Percentiles rank a stretch among this genome's conserved stretches.
These are phyloP conservation scores for Helobdella robusta DNA, from an alignment of 2,888 invertebrate genomes.

Conservation along the genomic window DNA sequence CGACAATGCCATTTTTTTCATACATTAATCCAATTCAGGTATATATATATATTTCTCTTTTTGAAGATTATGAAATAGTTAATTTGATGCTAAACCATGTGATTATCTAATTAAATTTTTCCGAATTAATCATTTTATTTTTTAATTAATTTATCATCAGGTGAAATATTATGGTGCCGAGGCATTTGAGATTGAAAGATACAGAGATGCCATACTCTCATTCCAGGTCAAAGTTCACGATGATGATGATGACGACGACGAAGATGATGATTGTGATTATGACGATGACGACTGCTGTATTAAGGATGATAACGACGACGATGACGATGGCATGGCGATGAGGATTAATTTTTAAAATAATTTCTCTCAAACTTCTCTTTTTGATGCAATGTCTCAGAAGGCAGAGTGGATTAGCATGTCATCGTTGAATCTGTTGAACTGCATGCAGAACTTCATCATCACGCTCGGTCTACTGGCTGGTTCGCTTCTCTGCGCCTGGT, in stretches of 20 bases:
- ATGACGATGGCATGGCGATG: not conserved
- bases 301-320: conserved; percentile 4
- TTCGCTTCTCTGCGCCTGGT: conserved; percentile 75
- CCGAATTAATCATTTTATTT: too few species aligned
- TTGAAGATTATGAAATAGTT: too few species aligned
- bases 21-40: too few species aligned
- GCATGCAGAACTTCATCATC: conserved; percentile 79
- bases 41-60: too few species aligned
- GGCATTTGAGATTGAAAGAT: conserved; percentile 75
- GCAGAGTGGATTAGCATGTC: conserved; percentile 81
- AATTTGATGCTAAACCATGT: too few species aligned
- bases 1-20: too few species aligned
- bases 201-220: conserved; percentile 70
- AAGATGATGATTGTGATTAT: not conserved
- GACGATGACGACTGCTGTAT: not conserved
- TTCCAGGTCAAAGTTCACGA: conserved; percentile 60
- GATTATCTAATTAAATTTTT: too few species aligned
- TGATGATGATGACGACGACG: not conserved
- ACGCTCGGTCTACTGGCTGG: conserved; percentile 75
- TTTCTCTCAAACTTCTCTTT: not conserved
- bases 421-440: conserved; percentile 79
- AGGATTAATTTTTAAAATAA: not conserved
- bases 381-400: conserved; percentile 53
- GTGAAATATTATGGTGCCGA: conserved; percentile 91
- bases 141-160: too few species aligned